Evolutionary conservation across 2,888 invertebrate species (phyloP).

Genomic region (Norana najaformis): DNA sequence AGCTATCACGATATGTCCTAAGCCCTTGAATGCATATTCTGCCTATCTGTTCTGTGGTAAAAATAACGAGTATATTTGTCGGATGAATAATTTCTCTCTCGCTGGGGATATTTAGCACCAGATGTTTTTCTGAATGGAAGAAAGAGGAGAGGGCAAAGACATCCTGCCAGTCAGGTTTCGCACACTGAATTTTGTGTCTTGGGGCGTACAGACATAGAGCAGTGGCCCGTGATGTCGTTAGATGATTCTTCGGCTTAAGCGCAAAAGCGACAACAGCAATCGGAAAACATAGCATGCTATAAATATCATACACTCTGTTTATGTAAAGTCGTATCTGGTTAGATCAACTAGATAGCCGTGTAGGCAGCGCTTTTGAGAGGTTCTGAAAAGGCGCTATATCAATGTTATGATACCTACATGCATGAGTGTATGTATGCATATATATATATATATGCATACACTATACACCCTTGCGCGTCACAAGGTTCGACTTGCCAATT

Average conservation of each 20-base stretch:
- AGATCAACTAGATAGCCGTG: no score
- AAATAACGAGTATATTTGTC: no score
- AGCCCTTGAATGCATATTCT: no score
- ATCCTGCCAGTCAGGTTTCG: not conserved
- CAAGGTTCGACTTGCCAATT: not conserved
- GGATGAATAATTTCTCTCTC: no score
- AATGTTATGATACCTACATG: not conserved
- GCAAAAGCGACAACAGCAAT: not conserved
- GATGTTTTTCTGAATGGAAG: not conserved
- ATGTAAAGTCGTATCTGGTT: no score
- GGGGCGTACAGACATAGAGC: not conserved
- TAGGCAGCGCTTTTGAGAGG: no score
- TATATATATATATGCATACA: not conserved
- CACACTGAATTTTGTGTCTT: not conserved
- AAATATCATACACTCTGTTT: no score
- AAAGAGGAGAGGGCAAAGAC: not conserved
- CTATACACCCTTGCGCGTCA: not conserved
- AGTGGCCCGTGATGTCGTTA: not conserved
- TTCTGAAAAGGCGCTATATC: no score
- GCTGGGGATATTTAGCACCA: not conserved
- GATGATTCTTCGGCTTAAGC: not conserved
- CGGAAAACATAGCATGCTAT: no score
- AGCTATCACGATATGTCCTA: no score
- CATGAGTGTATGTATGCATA: not conserved
- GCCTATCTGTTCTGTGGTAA: no score